Conservation (phyloP, 2,797 vertebrate species). For the Pelochelys cantorii region DNA sequence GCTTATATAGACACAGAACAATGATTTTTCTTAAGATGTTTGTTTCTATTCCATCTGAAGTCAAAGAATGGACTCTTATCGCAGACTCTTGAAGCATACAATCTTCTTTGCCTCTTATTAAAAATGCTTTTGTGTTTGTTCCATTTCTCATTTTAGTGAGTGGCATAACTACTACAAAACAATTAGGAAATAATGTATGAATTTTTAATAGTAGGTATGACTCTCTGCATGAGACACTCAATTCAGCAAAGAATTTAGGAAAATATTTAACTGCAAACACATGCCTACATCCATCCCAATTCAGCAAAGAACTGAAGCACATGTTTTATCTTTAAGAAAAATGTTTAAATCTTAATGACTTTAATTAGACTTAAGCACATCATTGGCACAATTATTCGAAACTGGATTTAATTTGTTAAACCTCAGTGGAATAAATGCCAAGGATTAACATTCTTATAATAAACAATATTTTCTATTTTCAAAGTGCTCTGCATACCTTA, state of each 20-base stretch:
- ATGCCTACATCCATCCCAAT: conserved; percentile 61
- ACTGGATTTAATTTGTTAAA: conserved; percentile 5
- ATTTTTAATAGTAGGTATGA: conserved; percentile 71
- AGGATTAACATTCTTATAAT: conserved; percentile 13
- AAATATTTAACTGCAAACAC: conserved; percentile 64
- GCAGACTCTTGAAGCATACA: not conserved
- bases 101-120: conserved; percentile 30
- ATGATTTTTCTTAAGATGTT: conserved; percentile 29
- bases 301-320: conserved; percentile 60
- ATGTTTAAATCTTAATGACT: conserved; percentile 65
- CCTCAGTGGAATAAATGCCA: conserved; percentile 22
- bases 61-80: not conserved
- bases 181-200: conserved; percentile 73
- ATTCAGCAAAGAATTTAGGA: conserved; percentile 59
- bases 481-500: not conserved
- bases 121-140: conserved; percentile 71
- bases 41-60: conserved; percentile 33
- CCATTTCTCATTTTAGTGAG: conserved; percentile 45
- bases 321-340: conserved; percentile 57
- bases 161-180: conserved; percentile 32
- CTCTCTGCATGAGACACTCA: conserved; percentile 59
- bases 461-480: conserved; percentile 33
- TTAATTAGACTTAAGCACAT: conserved; percentile 70
- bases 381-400: conserved; percentile 32
- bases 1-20: not conserved